Conservation (phyloP, 1,140 invertebrate species). For the Riptortus pedestris region DNA sequence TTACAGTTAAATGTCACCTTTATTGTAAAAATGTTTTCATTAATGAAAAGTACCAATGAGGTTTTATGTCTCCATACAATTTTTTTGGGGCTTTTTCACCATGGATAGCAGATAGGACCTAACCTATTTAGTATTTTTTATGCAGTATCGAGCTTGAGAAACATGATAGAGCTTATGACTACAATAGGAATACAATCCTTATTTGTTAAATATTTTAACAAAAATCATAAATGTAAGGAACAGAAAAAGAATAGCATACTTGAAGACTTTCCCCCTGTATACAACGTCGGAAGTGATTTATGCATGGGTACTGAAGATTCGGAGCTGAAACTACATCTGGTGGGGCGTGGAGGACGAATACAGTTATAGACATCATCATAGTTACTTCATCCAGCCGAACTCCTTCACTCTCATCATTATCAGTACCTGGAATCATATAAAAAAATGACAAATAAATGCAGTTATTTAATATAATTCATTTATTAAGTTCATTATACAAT, state of each 20-base stretch:
- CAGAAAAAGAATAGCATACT: slow-evolving; percentile 48
- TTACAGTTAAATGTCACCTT: no score
- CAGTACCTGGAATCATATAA: background rate
- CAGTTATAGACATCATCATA: slow-evolving; percentile 74
- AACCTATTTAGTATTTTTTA: no score
- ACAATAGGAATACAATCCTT: no score
- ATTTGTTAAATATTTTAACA: no score
- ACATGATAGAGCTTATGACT: no score
- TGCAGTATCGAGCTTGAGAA: no score
- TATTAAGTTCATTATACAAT: background rate
- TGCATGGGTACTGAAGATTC: slow-evolving; percentile 80
- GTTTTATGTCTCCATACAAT: no score
- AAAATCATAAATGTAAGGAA: no score
- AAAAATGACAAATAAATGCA: background rate
- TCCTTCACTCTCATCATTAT: slow-evolving; percentile 17
- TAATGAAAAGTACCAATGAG: no score
- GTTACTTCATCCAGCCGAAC: slow-evolving; percentile 72
- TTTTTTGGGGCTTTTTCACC: no score
- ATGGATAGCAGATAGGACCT: no score
- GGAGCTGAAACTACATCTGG: slow-evolving; percentile 61
- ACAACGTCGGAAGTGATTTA: slow-evolving; percentile 83
- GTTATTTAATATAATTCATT: background rate
- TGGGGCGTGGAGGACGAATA: slow-evolving; percentile 74
- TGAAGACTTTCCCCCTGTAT: slow-evolving; percentile 62
- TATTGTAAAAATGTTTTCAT: no score